A percentile compares a stretch with the other conserved stretches of the same genome.
phyloP scores from a whole-genome alignment of 2,797 vertebrate species.

The Enteromius mattozi region DNA sequence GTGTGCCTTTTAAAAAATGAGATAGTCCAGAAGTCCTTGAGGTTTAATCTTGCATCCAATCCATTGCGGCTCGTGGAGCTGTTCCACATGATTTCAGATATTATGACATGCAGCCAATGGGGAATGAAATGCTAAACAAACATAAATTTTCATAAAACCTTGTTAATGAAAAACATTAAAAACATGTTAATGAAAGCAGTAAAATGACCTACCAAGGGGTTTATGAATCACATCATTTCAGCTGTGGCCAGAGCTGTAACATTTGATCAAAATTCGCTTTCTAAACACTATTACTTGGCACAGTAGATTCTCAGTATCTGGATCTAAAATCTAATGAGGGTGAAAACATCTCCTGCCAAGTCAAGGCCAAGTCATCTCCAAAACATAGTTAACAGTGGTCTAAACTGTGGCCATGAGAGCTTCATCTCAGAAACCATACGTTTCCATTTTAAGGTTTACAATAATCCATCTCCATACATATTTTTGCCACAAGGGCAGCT shows the following conservation, averaged over 20 bases:
- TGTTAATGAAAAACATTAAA: too few species aligned
- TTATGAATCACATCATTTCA: conserved; percentile 49
- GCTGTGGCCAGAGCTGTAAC: conserved; percentile 39
- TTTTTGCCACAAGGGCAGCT: conserved; percentile 27
- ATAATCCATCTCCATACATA: conserved; percentile 19
- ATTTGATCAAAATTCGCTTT: conserved; percentile 23
- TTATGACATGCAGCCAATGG: conserved; percentile 41
- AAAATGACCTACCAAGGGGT: conserved; percentile 42
- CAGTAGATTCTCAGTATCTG: conserved; percentile 31
- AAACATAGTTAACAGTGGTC: conserved; percentile 41
- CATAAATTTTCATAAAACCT: conserved; percentile 28
- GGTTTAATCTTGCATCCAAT: conserved; percentile 30
- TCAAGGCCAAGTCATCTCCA: conserved; percentile 33
- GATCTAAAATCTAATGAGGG: conserved; percentile 39
- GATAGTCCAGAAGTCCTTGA: conserved; percentile 34
- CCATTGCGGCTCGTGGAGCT: conserved; percentile 12
- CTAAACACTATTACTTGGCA: conserved; percentile 46
- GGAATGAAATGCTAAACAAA: conserved; percentile 46
- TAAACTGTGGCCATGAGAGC: conserved; percentile 26
- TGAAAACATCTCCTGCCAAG: conserved; percentile 23
- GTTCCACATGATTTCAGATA: conserved; percentile 44
- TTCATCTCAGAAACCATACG: conserved; percentile 34
- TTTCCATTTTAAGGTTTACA: conserved; percentile 31
- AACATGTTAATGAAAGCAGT: conserved; percentile 51
- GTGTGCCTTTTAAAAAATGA: conserved; percentile 37